phyloP scores from a whole-genome alignment of 2,113 vertebrate genomes.

The Formicarius rufipectus region DNA sequence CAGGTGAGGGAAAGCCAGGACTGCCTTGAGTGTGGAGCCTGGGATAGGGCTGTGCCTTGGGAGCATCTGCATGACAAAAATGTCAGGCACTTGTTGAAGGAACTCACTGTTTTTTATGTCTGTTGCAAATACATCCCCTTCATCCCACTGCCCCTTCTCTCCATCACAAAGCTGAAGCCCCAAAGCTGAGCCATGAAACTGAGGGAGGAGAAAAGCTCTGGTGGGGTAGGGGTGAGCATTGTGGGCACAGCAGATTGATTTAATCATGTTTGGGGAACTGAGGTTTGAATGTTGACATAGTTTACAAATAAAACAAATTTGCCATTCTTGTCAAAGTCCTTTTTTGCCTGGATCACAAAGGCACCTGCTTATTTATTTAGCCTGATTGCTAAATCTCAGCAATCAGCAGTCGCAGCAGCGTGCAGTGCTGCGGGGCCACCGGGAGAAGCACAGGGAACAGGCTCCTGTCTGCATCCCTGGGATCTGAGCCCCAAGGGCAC shows the following conservation, averaged over 20 bases:
- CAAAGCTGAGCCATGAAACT: background rate
- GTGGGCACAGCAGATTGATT: background rate
- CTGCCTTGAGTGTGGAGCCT: background rate
- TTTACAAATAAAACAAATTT: background rate
- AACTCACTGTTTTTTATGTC: background rate
- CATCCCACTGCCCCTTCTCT: background rate
- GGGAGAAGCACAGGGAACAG: background rate
- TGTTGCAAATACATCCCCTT: background rate
- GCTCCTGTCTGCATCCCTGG: background rate
- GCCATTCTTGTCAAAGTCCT: background rate
- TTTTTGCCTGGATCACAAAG: background rate
- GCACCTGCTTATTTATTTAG: slow-evolving; percentile 2
- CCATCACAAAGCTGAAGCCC: background rate
- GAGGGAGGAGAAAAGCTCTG: background rate
- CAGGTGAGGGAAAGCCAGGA: background rate
- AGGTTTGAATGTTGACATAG: background rate
- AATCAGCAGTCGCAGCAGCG: background rate
- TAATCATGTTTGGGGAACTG: slow-evolving; percentile 8
- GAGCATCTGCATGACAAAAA: background rate
- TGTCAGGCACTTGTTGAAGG: background rate
- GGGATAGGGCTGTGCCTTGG: background rate
- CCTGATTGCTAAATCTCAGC: slow-evolving; percentile 2
- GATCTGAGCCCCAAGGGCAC: background rate
- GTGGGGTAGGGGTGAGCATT: background rate
- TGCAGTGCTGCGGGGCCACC: background rate